Base-by-base conservation (phyloP, 37 sponge, comb jelly and placozoan species). In the Aplysina aerophoba region DNA sequence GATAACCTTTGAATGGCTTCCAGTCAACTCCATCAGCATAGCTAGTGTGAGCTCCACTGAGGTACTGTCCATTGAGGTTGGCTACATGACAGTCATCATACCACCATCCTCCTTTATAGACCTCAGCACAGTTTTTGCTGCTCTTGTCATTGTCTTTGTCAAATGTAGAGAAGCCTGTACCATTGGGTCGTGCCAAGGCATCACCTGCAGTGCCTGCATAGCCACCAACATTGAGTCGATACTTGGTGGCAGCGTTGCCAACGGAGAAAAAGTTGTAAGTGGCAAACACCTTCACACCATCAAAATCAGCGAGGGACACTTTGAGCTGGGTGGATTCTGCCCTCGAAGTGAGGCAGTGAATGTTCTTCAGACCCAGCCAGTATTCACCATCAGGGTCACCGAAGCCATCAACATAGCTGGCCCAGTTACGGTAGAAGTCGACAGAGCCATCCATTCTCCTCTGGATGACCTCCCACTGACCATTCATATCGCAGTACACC, bases 401-500 rank as follows among this genome's bases (percentile, higher is more conserved):
- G 38, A 78, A 78, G 30, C 79, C 79, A 15, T 34, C 27, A 17
- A 78, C 79, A 55, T 78, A 78, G 21, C 36, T 41, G 22, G 22
- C 28, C 79, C 79, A 78, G 55, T 78, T 78, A 12, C 79, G 79
- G 28, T 78, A 19, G 28, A 78, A 78, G 57, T 78, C 36, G 1
- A 38, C 79, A 38, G 21, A 37, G 30, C 79, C 79, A 39, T 78
- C 79, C 28, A 19, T 78, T 78, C 79, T 78, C 56, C 79, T 53
- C 57, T 78, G 79, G 57, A 78, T 38, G 28, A 78, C 79, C 21
- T 27, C 36, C 33, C 22, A 78, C 57, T 55, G n/a, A 13, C 79
- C 79, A 1, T 28, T 30, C 79, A 78, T 78, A 41, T 78, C 79
- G 11, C 79, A 78, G 79, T 38, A 78, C 79, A 78, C 79, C 25